phyloP scores from a whole-genome alignment of 2,113 vertebrate genomes.

The Peromyscus polionotus region DNA sequence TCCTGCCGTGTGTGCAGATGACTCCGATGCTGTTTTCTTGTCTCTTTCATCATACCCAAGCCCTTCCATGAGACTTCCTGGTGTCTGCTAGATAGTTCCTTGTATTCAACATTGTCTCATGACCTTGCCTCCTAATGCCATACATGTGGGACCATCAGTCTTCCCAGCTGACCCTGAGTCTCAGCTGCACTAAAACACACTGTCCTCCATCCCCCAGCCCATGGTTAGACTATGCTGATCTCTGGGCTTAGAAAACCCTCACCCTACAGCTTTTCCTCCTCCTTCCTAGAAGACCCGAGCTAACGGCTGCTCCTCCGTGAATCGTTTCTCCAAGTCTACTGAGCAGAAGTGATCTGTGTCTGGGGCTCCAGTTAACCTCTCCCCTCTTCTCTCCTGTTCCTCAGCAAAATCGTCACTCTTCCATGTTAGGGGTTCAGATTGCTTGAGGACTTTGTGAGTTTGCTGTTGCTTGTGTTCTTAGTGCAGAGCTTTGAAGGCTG shows the following conservation, averaged over 20 bases:
- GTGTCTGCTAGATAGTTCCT: not conserved
- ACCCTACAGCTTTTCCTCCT: not conserved
- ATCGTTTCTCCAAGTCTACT: not conserved
- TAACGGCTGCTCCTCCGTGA: not conserved
- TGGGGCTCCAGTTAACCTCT: not conserved
- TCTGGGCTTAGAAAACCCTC: constrained; percentile 6
- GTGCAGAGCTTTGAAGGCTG: not conserved
- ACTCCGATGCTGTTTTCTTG: not conserved
- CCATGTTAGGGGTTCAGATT: not conserved
- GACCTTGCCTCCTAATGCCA: not conserved
- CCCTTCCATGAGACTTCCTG: not conserved
- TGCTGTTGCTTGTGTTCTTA: not conserved
- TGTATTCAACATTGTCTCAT: not conserved
- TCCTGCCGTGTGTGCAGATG: too few relatives aligned
- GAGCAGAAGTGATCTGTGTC: not conserved
- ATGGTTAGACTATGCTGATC: not conserved
- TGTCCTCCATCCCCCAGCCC: not conserved
- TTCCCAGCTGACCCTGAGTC: not conserved
- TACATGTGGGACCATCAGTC: not conserved
- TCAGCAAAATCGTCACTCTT: not conserved
- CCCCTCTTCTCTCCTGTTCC: not conserved
- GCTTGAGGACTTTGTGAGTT: not conserved
- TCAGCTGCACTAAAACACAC: not conserved
- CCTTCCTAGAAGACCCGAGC: not conserved
- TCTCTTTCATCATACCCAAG: not conserved